A percentile compares a stretch with the other conserved stretches of the same genome.
Evolutionary conservation across 2,797 vertebrate genomes (phyloP).

Genomic region (Arctocebus calabarensis): DNA sequence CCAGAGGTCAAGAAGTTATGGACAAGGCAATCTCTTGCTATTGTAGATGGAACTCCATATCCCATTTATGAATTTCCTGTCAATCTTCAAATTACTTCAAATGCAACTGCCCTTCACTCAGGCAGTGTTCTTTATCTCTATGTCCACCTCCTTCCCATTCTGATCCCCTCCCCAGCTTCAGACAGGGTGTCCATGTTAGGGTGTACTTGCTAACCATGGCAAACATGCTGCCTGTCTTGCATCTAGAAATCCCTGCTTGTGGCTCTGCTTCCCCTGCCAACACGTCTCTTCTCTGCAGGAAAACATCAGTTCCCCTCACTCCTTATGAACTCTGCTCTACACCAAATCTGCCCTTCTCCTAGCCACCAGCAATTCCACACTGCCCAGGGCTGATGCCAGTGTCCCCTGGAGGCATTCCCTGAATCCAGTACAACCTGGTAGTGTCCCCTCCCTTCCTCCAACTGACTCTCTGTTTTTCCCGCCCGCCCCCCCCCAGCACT

Average conservation of each 20-base stretch:
- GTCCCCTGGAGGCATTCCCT: too few species aligned
- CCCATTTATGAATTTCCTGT: constrained; percentile 79
- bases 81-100: constrained; percentile 77
- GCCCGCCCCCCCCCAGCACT: background rate
- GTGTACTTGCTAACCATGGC: background rate
- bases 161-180: background rate
- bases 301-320: background rate
- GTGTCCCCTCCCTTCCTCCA: background rate
- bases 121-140: constrained; percentile 64
- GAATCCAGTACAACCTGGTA: background rate
- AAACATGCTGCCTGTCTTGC: background rate
- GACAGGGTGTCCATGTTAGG: background rate
- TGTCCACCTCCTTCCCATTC: constrained; percentile 57
- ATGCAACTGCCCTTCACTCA: constrained; percentile 70
- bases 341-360: background rate
- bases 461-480: background rate
- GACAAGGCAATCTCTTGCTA: constrained; percentile 57
- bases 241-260: background rate
- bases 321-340: background rate
- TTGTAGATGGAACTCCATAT: constrained; percentile 70
- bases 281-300: background rate
- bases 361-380: background rate
- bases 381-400: background rate
- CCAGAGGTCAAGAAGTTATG: constrained; percentile 72
- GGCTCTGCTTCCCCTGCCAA: background rate